phyloP scores from a whole-genome alignment of 2,113 vertebrate genomes.

The Tetrax tetrax region DNA sequence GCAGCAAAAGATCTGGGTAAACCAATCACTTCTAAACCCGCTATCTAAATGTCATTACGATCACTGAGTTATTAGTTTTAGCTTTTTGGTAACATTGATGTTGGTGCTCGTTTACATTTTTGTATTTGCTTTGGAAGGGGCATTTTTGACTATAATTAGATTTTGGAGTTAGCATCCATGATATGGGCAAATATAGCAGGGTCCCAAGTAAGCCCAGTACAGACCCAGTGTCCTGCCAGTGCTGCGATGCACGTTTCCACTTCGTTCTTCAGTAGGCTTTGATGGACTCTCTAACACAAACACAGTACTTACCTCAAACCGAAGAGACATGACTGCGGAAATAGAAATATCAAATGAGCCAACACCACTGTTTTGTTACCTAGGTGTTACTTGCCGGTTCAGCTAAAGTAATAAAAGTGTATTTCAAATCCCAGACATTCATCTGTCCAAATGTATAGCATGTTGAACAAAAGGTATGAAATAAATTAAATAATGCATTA shows the following conservation, averaged over 20 bases:
- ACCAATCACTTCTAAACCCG: neutral
- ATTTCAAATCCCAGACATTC: neutral
- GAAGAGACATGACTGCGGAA: neutral
- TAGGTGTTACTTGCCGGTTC: neutral
- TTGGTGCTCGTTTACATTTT: neutral
- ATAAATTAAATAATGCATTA: neutral
- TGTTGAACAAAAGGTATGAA: neutral
- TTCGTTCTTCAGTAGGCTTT: neutral
- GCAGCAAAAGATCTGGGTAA: neutral
- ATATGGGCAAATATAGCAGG: neutral
- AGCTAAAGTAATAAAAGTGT: neutral
- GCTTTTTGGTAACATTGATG: neutral
- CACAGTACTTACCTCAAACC: neutral
- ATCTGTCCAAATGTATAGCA: neutral
- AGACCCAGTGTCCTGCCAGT: neutral
- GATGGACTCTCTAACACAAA: neutral
- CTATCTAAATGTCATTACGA: neutral
- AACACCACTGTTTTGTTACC: neutral
- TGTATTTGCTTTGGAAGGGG: neutral
- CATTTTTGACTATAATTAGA: neutral
- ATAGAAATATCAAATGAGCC: neutral
- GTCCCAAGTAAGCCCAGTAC: neutral
- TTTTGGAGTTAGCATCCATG: neutral
- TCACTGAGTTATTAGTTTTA: neutral
- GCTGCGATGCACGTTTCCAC: neutral